A percentile compares a stretch with the other conserved stretches of the same genome.
phyloP scores from a whole-genome alignment of 2,113 vertebrate genomes.

The Bagarius yarrelli region DNA sequence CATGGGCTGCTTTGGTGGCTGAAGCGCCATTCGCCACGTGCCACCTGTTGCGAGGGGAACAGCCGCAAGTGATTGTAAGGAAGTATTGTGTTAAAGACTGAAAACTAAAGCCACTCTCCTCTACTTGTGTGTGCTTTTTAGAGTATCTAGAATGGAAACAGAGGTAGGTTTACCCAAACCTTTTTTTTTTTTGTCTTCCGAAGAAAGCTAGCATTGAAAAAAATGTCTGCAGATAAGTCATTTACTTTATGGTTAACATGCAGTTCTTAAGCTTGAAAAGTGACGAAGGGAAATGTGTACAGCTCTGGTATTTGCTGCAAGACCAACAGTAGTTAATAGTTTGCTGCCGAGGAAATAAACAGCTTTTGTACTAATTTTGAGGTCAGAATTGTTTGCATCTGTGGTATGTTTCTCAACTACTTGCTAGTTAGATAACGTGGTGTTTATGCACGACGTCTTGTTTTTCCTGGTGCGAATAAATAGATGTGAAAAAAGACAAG shows the following conservation, averaged over 20 bases:
- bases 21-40: conserved; percentile 14
- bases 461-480: not conserved
- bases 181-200: not conserved
- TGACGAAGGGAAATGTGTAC: conserved; percentile 31
- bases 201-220: not conserved
- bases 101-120: not conserved
- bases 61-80: conserved; percentile 11
- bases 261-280: conserved; percentile 6
- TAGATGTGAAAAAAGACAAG: not conserved
- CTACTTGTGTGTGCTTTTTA: not conserved
- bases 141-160: conserved; percentile 64
- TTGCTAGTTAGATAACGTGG: not conserved
- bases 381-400: not conserved
- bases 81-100: conserved; percentile 7
- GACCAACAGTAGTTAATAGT: conserved; percentile 2
- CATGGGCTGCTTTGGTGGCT: conserved; percentile 1
- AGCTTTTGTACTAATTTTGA: not conserved
- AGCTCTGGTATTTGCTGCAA: not conserved
- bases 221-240: not conserved
- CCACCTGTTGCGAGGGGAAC: conserved; percentile 32
- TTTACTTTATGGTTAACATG: not conserved
- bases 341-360: conserved; percentile 15
- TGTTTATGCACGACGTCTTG: no score
- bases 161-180: conserved; percentile 65
- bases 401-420: not conserved